Conservation (phyloP, 2,888 invertebrate genomes). For the Callosobruchus maculatus region DNA sequence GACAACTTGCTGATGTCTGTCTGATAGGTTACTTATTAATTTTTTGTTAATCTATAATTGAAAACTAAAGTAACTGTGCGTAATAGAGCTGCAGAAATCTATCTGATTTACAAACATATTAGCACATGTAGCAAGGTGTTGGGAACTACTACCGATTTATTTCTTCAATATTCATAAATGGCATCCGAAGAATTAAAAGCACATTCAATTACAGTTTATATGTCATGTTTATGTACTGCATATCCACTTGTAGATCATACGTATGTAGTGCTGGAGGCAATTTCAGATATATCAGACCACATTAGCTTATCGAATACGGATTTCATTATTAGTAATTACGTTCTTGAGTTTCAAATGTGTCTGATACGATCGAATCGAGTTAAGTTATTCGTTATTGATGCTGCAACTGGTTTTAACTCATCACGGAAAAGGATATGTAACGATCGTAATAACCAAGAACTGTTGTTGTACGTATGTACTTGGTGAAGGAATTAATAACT, state of each 20-base stretch:
- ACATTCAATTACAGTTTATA: neutral
- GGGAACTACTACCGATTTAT: no score
- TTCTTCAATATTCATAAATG: neutral
- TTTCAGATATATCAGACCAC: slow-evolving; percentile 12
- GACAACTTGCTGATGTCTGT: no score
- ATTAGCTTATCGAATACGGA: slow-evolving; percentile 13
- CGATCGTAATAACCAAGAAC: neutral
- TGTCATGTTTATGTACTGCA: neutral
- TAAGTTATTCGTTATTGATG: neutral
- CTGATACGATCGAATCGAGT: neutral
- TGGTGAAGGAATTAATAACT: no score
- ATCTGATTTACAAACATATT: no score
- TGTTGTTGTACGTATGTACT: neutral
- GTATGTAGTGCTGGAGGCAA: slow-evolving; percentile 4
- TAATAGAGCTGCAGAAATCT: no score
- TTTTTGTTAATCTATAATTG: no score
- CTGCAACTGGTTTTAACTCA: neutral
- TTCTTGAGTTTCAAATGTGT: neutral
- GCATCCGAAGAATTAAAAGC: neutral
- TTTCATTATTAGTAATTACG: slow-evolving; percentile 3
- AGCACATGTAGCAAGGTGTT: no score
- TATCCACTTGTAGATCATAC: neutral
- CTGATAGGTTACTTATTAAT: no score
- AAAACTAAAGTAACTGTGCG: no score
- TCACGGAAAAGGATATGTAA: neutral